These are phyloP conservation scores for Halcyon smyrnensis DNA, from an alignment of 2,797 vertebrate species.

Conservation along the genomic window DNA sequence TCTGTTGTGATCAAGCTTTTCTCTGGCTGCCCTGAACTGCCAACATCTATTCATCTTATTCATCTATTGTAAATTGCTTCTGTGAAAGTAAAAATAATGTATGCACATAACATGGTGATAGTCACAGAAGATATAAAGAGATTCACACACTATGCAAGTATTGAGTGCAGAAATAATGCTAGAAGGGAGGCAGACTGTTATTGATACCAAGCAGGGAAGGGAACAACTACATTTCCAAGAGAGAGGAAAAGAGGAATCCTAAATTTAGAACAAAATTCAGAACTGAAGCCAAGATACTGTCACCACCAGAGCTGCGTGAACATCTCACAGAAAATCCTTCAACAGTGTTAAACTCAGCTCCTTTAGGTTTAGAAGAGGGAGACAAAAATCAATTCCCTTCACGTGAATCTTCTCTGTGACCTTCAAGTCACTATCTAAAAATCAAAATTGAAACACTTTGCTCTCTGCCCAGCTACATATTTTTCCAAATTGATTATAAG, in stretches of 20 bases:
- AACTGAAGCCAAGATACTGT: constrained; percentile 73
- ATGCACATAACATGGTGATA: constrained; percentile 23
- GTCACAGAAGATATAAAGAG: constrained; percentile 42
- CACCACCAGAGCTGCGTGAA: constrained; percentile 61
- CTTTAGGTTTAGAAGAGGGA: background rate
- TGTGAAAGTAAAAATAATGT: constrained; percentile 20
- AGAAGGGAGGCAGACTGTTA: constrained; percentile 56
- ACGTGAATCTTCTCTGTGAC: background rate
- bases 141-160: constrained; percentile 33
- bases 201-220: constrained; percentile 64
- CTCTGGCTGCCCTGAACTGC: constrained; percentile 19
- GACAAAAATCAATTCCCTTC: background rate
- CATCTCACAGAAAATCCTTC: constrained; percentile 67
- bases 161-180: constrained; percentile 31
- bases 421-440: constrained; percentile 3
- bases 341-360: constrained; percentile 30
- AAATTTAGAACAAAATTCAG: constrained; percentile 74
- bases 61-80: constrained; percentile 34
- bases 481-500: constrained; percentile 2
- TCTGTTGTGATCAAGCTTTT: constrained; percentile 25
- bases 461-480: background rate
- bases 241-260: constrained; percentile 63
- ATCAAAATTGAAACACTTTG: background rate
- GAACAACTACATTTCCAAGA: constrained; percentile 68
- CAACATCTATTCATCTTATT: constrained; percentile 38